Base-by-base conservation (phyloP, 2,888 invertebrate genomes). In the Acheta domesticus region DNA sequence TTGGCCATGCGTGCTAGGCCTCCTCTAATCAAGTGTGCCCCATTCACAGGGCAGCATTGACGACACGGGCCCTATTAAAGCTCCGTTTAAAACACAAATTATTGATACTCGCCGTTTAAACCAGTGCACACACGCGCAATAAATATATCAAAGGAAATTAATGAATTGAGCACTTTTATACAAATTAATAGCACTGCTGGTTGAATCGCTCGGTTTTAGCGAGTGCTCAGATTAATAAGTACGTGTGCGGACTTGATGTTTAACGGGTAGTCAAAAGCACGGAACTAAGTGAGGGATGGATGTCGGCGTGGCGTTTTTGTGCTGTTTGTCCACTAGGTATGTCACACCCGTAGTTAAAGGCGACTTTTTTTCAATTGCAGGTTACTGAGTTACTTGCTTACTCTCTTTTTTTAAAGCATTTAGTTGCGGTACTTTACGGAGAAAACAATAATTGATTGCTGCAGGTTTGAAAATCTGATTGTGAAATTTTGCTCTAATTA, bases 61-160 rank as follows among this genome's bases (percentile, higher is more conserved):
- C 62, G 62, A 62, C 62, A 62, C 62, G 16, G 16, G 16, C 62
- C 16, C 62, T n/a, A 62, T 62, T 62, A 19, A 62, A 19, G 62
- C n/a, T n/a, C 62, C 14, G 62, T 62, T 62, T n/a, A 62, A 62
- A 62, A 62, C n/a, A 62, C 62, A n/a, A 62, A 62, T 62, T 62
- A 62, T 62, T 62, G 62, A 62, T 62, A 62, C 62, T 62, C n/a
- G n/a, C 14, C 62, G 62, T 62, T 62, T 62, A 62, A 62, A 62
- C 36, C 62, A 62, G 62, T 62, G 62, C n/a, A 62, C n/a, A 14
- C 62, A 14, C 14, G 16, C 62, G 62, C 62, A 62, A 62, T 62
- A 19, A 62, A 62, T 62, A 62, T 62, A 62, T 62, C 62, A 62
- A n/a, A 62, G 62, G 62, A 62, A 62, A 62, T 62, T 62, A 62